Percentiles rank a stretch among this genome's conserved stretches.
Evolutionary conservation across 2,888 invertebrate species (phyloP).

Genomic region (Tanypteryx hageni): DNA sequence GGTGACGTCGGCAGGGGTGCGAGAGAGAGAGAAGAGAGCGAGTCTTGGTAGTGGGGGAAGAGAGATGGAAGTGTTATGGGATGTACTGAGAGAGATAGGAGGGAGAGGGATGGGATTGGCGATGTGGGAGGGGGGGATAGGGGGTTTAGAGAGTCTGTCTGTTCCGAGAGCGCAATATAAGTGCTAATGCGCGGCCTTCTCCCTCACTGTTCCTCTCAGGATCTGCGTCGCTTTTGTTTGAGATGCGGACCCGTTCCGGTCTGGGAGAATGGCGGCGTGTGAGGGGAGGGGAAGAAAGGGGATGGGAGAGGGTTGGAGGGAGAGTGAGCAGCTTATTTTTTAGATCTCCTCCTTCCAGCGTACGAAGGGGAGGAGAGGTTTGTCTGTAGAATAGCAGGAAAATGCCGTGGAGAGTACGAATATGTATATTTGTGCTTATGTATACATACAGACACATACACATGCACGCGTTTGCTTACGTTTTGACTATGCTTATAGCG

Average conservation of each 20-base stretch:
- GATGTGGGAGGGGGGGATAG: neutral
- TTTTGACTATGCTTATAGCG: too few species aligned
- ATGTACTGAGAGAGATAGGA: neutral
- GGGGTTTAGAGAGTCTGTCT: constrained; percentile 20
- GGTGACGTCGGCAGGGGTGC: neutral
- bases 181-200: constrained; percentile 46
- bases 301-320: too few species aligned
- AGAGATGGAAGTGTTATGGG: constrained; percentile 13
- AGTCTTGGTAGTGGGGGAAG: neutral
- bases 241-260: constrained; percentile 43
- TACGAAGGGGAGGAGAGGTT: neutral
- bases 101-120: neutral
- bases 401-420: neutral
- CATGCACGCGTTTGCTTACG: too few species aligned
- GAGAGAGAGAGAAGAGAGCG: neutral
- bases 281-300: neutral
- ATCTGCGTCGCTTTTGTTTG: constrained; percentile 37
- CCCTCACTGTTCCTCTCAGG: neutral
- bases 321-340: neutral
- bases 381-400: neutral
- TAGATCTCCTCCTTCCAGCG: neutral
- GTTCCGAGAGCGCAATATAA: constrained; percentile 56
- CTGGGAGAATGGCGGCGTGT: constrained; percentile 30
- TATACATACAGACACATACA: too few species aligned
- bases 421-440: neutral